Evolutionary conservation across 2,113 vertebrate species (phyloP).

Genomic region (Meleagris gallopavo): DNA sequence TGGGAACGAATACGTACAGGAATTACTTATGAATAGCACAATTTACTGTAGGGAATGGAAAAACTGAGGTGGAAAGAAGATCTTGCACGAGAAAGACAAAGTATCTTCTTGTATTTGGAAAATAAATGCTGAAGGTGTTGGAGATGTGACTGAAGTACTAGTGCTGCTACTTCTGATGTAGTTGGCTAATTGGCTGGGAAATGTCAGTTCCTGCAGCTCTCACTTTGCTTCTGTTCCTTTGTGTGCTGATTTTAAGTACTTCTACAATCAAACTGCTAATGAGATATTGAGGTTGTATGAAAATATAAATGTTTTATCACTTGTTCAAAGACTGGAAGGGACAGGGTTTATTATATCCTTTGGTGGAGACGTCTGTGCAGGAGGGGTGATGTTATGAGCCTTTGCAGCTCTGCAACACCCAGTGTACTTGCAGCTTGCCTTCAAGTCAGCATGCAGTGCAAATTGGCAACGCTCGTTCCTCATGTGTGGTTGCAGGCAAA

Average conservation of each 20-base stretch:
- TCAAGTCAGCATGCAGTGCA: fast-evolving
- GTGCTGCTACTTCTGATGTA: neutral
- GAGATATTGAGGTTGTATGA: neutral
- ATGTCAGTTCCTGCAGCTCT: neutral
- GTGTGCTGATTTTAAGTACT: neutral
- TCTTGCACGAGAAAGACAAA: neutral
- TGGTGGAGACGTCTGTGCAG: neutral
- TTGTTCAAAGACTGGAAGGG: neutral
- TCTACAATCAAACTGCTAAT: neutral
- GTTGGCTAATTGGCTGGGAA: neutral
- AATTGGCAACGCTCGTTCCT: neutral
- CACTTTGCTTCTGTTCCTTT: neutral
- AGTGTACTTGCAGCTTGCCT: neutral
- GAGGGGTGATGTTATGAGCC: neutral
- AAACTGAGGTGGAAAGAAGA: neutral
- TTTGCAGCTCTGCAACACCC: fast-evolving
- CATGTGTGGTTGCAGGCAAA: neutral
- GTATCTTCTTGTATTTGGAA: neutral
- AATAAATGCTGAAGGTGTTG: neutral
- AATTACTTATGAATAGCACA: neutral
- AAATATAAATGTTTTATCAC: neutral
- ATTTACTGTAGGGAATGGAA: neutral
- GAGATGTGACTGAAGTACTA: fast-evolving
- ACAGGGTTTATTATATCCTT: neutral
- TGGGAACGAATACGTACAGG: neutral